A percentile compares a stretch with the other conserved stretches of the same genome.
Conservation (phyloP, 2,797 vertebrate genomes). For the Tarsius wallacei region DNA sequence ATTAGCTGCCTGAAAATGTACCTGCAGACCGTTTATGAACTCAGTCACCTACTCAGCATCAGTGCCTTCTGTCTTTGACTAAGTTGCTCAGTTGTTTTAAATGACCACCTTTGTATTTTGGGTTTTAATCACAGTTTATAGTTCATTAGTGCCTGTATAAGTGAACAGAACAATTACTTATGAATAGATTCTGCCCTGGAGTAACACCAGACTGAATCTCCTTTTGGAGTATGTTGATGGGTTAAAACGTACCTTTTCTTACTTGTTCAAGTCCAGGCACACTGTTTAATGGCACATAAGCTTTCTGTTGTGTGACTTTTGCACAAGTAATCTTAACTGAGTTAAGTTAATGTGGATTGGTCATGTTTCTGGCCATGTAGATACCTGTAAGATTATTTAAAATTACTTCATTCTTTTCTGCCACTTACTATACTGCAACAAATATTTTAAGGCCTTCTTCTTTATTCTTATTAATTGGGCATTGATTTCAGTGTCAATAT, state of each 20-base stretch:
- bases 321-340: constrained; percentile 66
- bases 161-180: constrained; percentile 42
- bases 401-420: constrained; percentile 22
- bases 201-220: constrained; percentile 60
- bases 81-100: background rate
- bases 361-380: constrained; percentile 44
- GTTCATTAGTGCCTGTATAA: constrained; percentile 15
- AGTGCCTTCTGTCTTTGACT: background rate
- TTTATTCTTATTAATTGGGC: constrained; percentile 57
- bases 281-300: background rate
- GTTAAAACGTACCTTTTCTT: background rate
- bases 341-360: constrained; percentile 48
- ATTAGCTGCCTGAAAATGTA: background rate
- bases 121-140: constrained; percentile 45
- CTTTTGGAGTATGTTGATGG: background rate
- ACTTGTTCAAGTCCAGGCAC: constrained; percentile 58
- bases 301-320: constrained; percentile 55
- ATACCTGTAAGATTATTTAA: constrained; percentile 41
- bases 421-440: constrained; percentile 33
- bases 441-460: constrained; percentile 27
- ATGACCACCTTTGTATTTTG: background rate
- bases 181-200: constrained; percentile 52
- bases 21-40: background rate
- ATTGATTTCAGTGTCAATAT: background rate
- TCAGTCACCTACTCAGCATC: background rate